Evolutionary conservation across 2,797 vertebrate species (phyloP).

Genomic region (Calcarius lapponicus): DNA sequence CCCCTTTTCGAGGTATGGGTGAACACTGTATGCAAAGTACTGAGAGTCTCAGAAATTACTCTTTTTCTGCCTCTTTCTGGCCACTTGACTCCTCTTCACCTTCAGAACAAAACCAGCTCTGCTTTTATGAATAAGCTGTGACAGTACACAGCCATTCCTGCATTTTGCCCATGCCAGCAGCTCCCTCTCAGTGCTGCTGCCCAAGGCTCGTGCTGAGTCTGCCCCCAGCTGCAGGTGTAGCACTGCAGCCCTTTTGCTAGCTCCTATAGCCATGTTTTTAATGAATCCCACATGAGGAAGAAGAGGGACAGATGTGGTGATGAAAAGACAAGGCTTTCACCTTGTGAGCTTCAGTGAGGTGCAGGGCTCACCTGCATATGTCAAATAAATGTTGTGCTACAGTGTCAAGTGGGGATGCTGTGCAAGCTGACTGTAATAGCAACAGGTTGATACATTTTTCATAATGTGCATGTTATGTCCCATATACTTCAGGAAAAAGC

Average conservation of each 20-base stretch:
- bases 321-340: neutral
- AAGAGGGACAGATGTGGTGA: neutral
- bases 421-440: neutral
- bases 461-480: neutral
- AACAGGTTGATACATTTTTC: neutral
- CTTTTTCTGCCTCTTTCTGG: neutral
- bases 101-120: neutral
- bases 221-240: neutral
- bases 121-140: neutral
- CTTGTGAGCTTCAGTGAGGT: neutral
- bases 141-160: fast-evolving
- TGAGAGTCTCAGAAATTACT: neutral
- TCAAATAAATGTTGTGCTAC: neutral
- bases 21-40: neutral
- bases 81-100: neutral
- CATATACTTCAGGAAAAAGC: neutral
- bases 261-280: fast-evolving
- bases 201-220: neutral
- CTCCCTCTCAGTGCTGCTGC: neutral
- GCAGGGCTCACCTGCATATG: neutral
- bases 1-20: neutral
- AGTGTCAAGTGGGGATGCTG: neutral
- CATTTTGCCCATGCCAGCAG: neutral
- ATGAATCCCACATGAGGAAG: neutral
- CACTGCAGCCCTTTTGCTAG: neutral